Base-by-base conservation (phyloP, 2,113 vertebrate species). In the Dolichallabes microphthalmus region DNA sequence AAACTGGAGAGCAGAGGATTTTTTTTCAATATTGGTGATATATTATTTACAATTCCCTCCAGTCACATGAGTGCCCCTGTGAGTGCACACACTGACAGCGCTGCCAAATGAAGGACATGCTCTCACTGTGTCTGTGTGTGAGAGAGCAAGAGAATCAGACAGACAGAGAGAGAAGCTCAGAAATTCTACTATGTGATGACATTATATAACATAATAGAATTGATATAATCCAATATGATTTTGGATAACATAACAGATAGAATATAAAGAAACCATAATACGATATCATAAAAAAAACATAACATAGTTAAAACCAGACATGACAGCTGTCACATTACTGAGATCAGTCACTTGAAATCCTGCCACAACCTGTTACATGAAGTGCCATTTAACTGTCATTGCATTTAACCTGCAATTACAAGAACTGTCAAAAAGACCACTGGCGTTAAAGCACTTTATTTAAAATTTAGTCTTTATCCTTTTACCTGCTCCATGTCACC, bases 41-140 rank as follows among this genome's bases (percentile, higher is more conserved):
- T 83, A 74, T 83, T 78, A 78, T 78, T 68, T 85, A 78, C 45
- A 32, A 52, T 78, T 45, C 25, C 61, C 61, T 85, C 73, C 53
- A 68, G 83, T 66, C 50, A 78, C 74, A 57, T 50, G 30, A 66
- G 66, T n/a, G 52, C 55, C 68, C 35, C 58, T 50, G 57, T 63
- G 55, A 80, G 64, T 25, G 64, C 80, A 22, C 27, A 71, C 81
- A 35, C 68, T 58, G 53, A 57, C 74, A 77, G 53, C 17, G 2
- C 55, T 22, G 55, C 19, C 1, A 35, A 78, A 78, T n/a, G 22
- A 73, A 58, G 81, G 66, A 82, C 22, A 39, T 69, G 80, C 64
- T 53, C 8, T 73, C 30, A 22, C 30, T 80, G 32, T 78, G 81
- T 77, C 14, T 66, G 71, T 57, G 58, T 39, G 73, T 17, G 74